Base-by-base conservation (phyloP, 1,140 invertebrate species). In the Conus betulinus region DNA sequence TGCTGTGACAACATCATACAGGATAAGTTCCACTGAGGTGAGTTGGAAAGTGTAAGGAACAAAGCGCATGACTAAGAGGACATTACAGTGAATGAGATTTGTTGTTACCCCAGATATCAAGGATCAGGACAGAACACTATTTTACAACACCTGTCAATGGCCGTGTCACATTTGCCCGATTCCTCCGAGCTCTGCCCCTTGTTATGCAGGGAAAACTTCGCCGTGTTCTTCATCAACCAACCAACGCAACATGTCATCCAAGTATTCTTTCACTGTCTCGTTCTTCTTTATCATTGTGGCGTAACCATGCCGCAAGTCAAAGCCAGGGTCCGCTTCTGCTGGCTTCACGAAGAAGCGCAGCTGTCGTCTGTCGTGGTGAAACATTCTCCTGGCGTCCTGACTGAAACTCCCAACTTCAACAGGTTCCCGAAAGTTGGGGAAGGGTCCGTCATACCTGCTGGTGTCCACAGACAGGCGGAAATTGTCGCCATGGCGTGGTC, bases 191-290 rank as follows among this genome's bases (percentile, higher is more conserved):
- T 39, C 76, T 78, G 51, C 23, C 39, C n/a, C 79, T 51, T 85
- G 57, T 85, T 7, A 39, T n/a, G 15, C 39, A 67, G 13, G 79
- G 78, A 53, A 91, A 95, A 94, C 84, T 93, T 94, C 0, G 90
- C 85, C 52, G 71, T 91, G 89, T 95, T 94, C 11, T 71, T 23
- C 25, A 94, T 82, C 86, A 96, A 94, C 95, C n/a, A n/a, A n/a
- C n/a, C 95, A 96, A 67, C 90, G 89, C 39, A 96, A 89, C 39
- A 96, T 87, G 85, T 94, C 93, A 91, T 95, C 92, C 10, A 96
- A 89, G 85, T 94, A 94, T 89, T 94, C 94, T 55, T 93, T 92
- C 27, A 89, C 88, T 53, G n/a, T 88, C 87, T 94, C 93, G 87
- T 95, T 93, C 90, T 94, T 94, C 83, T 90, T 91, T 7, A 94